Conservation (phyloP, 2,113 vertebrate species). For the Nicator chloris region DNA sequence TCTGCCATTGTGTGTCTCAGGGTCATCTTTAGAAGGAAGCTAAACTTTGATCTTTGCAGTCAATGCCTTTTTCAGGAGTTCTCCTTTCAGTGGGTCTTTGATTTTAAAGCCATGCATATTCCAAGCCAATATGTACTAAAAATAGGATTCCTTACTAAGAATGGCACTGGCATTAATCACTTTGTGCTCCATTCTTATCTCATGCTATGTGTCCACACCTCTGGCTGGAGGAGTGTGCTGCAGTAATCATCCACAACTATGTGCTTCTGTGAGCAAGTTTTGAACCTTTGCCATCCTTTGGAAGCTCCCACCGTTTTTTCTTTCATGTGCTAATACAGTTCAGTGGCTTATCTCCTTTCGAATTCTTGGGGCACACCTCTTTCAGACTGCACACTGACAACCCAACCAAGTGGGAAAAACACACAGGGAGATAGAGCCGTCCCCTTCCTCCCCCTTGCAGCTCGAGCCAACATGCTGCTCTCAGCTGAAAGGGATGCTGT, state of each 20-base stretch:
- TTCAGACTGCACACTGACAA: conserved; percentile 1
- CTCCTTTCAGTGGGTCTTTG: background rate
- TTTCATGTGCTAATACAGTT: conserved; percentile 60
- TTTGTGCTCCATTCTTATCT: background rate
- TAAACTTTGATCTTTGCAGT: background rate
- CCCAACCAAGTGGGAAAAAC: conserved; percentile 9
- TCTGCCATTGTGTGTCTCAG: background rate
- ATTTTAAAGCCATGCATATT: conserved; percentile 4
- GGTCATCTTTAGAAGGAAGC: background rate
- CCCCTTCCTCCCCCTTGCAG: background rate
- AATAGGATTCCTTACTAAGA: conserved; percentile 58
- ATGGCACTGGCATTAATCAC: conserved; percentile 45
- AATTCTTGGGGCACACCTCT: conserved; percentile 49
- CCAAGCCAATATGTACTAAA: background rate
- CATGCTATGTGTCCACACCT: background rate
- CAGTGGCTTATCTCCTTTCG: conserved; percentile 24
- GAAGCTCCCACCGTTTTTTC: conserved; percentile 48
- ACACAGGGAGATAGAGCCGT: background rate
- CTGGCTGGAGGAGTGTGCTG: conserved; percentile 17
- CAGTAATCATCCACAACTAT: conserved; percentile 47
- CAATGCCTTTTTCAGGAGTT: background rate
- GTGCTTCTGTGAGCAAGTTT: conserved; percentile 52
- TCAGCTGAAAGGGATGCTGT: background rate
- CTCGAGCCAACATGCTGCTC: background rate
- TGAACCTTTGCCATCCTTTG: conserved; percentile 54